These are phyloP conservation scores for Sebastes schlegelii DNA, from an alignment of 2,113 vertebrate genomes.

Conservation along the genomic window DNA sequence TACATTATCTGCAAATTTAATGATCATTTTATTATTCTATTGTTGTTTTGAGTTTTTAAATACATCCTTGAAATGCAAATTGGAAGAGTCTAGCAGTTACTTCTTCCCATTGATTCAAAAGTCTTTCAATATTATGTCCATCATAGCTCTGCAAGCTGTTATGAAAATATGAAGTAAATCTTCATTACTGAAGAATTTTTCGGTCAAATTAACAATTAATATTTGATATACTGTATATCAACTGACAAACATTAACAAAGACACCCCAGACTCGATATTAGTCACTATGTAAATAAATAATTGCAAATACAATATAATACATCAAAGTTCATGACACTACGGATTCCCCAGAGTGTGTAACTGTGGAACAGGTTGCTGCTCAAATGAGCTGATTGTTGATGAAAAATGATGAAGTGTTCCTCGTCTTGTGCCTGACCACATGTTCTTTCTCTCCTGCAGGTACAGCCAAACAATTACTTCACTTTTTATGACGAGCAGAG, in stretches of 20 bases:
- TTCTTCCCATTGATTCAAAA: not conserved
- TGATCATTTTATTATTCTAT: too few relatives aligned
- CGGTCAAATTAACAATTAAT: not conserved
- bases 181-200: not conserved
- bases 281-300: not conserved
- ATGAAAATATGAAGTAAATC: not conserved
- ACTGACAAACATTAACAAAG: not conserved
- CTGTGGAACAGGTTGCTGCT: not conserved
- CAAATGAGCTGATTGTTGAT: not conserved
- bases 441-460: slow-evolving; percentile 75
- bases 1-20: too few relatives aligned
- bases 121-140: not conserved
- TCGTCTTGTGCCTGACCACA: not conserved
- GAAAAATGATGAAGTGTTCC: not conserved
- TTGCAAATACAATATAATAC: not conserved
- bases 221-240: not conserved
- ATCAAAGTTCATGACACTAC: not conserved
- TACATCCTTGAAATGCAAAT: too few relatives aligned
- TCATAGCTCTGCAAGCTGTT: not conserved
- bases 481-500: slow-evolving; percentile 97
- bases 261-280: not conserved
- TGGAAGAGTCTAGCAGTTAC: too few relatives aligned
- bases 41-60: too few relatives aligned
- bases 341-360: not conserved
- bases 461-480: slow-evolving; percentile 93